Percentiles rank a stretch among this genome's conserved stretches.
phyloP scores from a whole-genome alignment of 2,797 vertebrate species.

The Etheostoma nigrum region DNA sequence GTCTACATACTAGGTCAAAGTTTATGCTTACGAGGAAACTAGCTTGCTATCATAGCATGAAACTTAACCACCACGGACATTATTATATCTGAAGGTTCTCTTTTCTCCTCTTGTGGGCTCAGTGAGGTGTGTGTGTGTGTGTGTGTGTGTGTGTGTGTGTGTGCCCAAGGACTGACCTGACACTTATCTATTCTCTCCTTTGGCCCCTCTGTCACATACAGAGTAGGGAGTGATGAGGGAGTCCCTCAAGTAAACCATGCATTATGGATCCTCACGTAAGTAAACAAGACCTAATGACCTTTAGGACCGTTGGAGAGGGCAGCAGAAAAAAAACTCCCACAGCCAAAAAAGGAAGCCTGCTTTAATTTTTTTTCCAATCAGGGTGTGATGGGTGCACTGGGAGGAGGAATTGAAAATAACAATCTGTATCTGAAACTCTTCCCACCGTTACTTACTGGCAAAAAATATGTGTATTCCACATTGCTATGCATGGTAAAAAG shows the following conservation, averaged over 20 bases:
- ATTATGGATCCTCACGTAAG: conserved; percentile 78
- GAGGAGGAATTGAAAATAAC: background rate
- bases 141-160: conserved; percentile 7
- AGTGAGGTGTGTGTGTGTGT: conserved; percentile 18
- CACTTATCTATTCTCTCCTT: conserved; percentile 59
- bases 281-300: conserved; percentile 79
- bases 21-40: conserved; percentile 16
- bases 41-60: conserved; percentile 12
- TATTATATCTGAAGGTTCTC: conserved; percentile 33
- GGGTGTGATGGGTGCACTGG: conserved; percentile 21
- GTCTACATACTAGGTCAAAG: conserved; percentile 18
- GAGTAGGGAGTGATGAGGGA: conserved; percentile 53
- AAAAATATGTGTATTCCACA: background rate
- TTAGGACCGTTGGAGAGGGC: conserved; percentile 47
- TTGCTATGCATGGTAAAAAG: background rate
- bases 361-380: conserved; percentile 17
- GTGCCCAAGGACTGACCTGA: conserved; percentile 58
- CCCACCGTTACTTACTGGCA: background rate
- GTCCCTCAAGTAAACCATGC: conserved; percentile 77
- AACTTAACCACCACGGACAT: conserved; percentile 29
- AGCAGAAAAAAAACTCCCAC: conserved; percentile 53
- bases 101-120: conserved; percentile 23
- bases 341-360: conserved; percentile 19
- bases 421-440: conserved; percentile 7
- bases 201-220: conserved; percentile 63